Conservation (phyloP, 2,797 vertebrate genomes). For the Crotalus adamanteus region DNA sequence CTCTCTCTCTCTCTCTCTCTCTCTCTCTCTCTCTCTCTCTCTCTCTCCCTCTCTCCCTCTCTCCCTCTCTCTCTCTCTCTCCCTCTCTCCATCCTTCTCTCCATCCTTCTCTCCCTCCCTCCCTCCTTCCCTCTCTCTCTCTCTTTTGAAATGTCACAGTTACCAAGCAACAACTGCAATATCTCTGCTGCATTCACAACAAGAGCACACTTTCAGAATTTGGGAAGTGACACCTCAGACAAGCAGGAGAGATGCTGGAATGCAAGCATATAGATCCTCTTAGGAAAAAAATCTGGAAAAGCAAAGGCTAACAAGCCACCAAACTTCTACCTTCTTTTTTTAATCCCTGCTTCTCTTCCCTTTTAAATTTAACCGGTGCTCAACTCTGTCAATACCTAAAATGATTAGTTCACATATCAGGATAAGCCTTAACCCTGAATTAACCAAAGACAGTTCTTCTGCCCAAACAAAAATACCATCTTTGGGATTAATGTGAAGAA, state of each 20-base stretch:
- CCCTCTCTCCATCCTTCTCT: too few species aligned
- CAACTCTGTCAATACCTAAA: background rate
- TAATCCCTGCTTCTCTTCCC: background rate
- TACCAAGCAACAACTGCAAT: constrained; percentile 16
- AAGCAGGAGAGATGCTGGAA: background rate
- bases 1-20: too few species aligned
- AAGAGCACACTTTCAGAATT: background rate
- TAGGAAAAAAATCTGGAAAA: background rate
- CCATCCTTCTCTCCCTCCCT: too few species aligned
- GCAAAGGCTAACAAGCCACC: background rate
- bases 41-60: too few species aligned
- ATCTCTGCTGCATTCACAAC: background rate
- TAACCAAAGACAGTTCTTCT: background rate
- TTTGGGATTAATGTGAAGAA: background rate
- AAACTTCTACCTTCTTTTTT: background rate
- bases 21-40: too few species aligned
- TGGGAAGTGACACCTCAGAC: background rate
- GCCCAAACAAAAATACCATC: background rate
- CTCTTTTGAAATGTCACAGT: constrained; percentile 6
- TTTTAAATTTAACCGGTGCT: background rate
- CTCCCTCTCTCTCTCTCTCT: too few species aligned
- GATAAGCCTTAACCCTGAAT: background rate
- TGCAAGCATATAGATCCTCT: background rate
- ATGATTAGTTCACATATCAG: background rate
- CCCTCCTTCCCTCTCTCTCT: too few species aligned